Evolutionary conservation across 2,797 vertebrate genomes (phyloP).

Genomic region (Lacerta agilis): DNA sequence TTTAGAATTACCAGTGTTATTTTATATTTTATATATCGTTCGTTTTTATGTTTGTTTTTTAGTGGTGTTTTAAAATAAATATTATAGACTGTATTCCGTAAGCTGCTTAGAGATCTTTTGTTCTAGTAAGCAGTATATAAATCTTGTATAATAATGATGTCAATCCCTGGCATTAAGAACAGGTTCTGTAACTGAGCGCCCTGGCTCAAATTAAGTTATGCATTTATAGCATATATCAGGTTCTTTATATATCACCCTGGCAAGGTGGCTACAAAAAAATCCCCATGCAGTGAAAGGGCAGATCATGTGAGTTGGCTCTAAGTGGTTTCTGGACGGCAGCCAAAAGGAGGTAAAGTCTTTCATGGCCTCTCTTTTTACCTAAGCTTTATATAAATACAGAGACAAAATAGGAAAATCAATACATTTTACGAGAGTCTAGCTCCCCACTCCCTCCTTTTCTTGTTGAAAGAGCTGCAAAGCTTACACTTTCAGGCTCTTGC

Average conservation of each 20-base stretch:
- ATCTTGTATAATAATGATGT: too few relatives aligned
- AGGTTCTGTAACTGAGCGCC: not conserved
- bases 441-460: not conserved
- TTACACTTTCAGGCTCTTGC: not conserved
- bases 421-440: conserved; percentile 12
- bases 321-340: not conserved
- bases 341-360: conserved; percentile 19
- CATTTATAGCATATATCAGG: not conserved
- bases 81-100: too few relatives aligned
- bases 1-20: too few relatives aligned
- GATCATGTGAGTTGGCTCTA: not conserved
- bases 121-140: too few relatives aligned
- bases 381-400: conserved; percentile 8
- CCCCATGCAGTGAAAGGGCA: not conserved
- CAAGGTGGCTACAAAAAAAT: not conserved
- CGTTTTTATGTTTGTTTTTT: too few relatives aligned
- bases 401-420: conserved; percentile 17
- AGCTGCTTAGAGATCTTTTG: too few relatives aligned
- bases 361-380: conserved; percentile 12
- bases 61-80: too few relatives aligned
- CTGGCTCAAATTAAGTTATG: not conserved
- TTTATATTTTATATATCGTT: too few relatives aligned
- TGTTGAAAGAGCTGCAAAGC: conserved; percentile 11
- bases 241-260: not conserved
- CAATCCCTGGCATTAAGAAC: not conserved